Conservation (phyloP, 2,888 invertebrate genomes). For the Coleophora deauratella region DNA sequence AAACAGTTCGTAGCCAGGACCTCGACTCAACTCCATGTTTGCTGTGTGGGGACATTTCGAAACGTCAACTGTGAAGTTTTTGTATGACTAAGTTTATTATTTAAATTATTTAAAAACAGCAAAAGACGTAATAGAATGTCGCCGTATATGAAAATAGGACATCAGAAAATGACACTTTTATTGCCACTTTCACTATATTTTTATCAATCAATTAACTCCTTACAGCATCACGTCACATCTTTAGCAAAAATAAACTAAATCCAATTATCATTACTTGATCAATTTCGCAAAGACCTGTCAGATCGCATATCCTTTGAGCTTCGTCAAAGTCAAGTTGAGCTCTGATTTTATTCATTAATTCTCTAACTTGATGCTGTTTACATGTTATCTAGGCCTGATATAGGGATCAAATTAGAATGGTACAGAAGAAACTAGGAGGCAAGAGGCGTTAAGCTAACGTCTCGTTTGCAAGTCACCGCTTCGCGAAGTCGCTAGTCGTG, state of each 20-base stretch:
- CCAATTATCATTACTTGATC: slow-evolving; percentile 38
- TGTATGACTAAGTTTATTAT: no score
- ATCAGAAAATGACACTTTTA: no score
- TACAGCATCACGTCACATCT: no score
- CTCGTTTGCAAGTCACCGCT: neutral
- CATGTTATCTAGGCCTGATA: slow-evolving; percentile 1
- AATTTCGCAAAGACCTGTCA: slow-evolving; percentile 42
- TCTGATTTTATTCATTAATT: slow-evolving; percentile 23
- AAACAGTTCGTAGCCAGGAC: slow-evolving; percentile 37
- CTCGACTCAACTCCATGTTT: slow-evolving; percentile 25
- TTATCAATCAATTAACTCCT: no score
- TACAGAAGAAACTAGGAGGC: slow-evolving; percentile 4
- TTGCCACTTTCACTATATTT: no score
- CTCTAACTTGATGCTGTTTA: neutral
- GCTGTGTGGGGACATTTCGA: slow-evolving; percentile 52
- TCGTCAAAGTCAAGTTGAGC: slow-evolving; percentile 32
- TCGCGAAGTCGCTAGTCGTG: slow-evolving; percentile 12
- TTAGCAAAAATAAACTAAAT: no score
- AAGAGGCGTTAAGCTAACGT: neutral
- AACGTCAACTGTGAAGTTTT: slow-evolving; percentile 28
- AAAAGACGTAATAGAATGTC: no score
- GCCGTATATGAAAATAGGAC: no score
- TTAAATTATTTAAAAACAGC: no score
- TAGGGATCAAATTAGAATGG: slow-evolving; percentile 18
- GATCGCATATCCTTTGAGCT: slow-evolving; percentile 29